Percentiles rank a stretch among this genome's conserved stretches.
These are phyloP conservation scores for Erinaceus europaeus DNA, from an alignment of 2,113 vertebrate genomes.

Conservation along the genomic window DNA sequence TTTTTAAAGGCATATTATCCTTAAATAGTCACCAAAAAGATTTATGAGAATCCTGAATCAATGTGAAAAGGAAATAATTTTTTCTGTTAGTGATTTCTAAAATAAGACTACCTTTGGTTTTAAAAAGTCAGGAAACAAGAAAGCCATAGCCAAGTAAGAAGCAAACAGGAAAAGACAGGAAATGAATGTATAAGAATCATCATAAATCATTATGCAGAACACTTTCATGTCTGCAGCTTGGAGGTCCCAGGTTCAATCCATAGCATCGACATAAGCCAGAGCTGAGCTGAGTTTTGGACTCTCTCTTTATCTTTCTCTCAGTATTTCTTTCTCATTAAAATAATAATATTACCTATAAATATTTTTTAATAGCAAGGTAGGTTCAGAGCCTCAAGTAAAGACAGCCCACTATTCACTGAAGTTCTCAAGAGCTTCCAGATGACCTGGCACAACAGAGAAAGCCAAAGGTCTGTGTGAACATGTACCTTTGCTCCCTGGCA, in stretches of 20 bases:
- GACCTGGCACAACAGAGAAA: not conserved
- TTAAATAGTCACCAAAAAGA: conserved; percentile 8
- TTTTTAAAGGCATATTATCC: not conserved
- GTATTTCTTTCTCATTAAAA: no score
- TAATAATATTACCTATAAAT: not conserved
- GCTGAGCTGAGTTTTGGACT: no score
- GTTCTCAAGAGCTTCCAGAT: not conserved
- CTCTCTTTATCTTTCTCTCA: no score
- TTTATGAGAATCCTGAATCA: not conserved
- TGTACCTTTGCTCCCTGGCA: not conserved
- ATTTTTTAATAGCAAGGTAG: not conserved
- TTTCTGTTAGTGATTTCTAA: not conserved
- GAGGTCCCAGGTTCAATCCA: no score
- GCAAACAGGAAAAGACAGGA: not conserved
- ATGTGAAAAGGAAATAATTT: not conserved
- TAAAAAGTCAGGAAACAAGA: not conserved
- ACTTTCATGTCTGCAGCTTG: no score
- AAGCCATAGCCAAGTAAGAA: not conserved
- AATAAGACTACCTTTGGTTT: not conserved
- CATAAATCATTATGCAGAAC: no score
- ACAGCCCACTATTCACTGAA: not conserved
- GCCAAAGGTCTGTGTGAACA: not conserved
- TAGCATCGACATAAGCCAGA: no score
- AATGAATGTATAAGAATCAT: not conserved
- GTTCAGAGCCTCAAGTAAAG: not conserved